Conservation (phyloP, 2,113 vertebrate genomes). For the Salvator merianae region DNA sequence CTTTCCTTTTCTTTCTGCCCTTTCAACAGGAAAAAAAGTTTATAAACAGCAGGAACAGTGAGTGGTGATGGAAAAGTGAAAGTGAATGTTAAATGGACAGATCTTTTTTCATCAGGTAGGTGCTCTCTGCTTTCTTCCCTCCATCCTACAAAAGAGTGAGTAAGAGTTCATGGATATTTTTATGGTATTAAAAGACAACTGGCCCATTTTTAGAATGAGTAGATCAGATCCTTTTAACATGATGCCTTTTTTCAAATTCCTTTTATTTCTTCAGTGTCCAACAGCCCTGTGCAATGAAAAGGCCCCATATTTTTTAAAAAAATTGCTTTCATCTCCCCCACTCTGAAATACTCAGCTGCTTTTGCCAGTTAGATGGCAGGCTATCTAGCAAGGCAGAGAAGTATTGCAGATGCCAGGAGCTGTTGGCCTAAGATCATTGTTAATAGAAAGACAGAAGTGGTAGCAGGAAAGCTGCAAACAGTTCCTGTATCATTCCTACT, state of each 20-base stretch:
- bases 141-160: accelerated
- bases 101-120: neutral
- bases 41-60: neutral
- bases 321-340: neutral
- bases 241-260: neutral
- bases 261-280: neutral
- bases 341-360: too few relatives aligned
- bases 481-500: too few relatives aligned
- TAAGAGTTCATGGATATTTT: neutral
- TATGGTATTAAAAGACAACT: neutral
- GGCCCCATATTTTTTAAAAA: neutral
- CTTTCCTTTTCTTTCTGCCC: slow-evolving; percentile 43
- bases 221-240: neutral
- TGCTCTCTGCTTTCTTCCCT: neutral
- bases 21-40: neutral
- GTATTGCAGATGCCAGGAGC: too few relatives aligned
- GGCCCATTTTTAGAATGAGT: neutral
- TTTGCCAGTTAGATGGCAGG: too few relatives aligned
- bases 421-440: too few relatives aligned
- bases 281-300: neutral
- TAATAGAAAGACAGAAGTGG: too few relatives aligned
- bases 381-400: too few relatives aligned
- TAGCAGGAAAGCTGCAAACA: too few relatives aligned
- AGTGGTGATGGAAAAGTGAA: neutral
- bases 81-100: neutral